Percentiles rank a stretch among this genome's conserved stretches.
Evolutionary conservation across 1,140 invertebrate genomes (phyloP).

Genomic region (Drosophila hydei): DNA sequence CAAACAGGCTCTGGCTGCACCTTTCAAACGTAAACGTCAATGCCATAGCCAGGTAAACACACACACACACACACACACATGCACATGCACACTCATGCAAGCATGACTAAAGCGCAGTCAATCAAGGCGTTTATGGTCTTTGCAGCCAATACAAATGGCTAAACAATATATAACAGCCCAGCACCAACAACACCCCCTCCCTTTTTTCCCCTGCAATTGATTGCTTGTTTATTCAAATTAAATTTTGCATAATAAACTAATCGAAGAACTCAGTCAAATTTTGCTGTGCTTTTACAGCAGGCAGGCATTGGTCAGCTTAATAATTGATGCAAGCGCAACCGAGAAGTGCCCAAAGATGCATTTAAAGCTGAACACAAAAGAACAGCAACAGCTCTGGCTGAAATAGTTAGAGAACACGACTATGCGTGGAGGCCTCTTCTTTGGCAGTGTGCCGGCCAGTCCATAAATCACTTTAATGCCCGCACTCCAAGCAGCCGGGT

Average conservation of each 20-base stretch:
- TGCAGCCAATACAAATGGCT: constrained; percentile 3
- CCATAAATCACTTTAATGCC: constrained; percentile 62
- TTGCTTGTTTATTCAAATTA: constrained; percentile 75
- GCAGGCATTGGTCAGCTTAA: constrained; percentile 50
- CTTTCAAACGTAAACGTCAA: constrained; percentile 9
- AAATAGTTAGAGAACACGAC: constrained; percentile 10
- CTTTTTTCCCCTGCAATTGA: constrained; percentile 19
- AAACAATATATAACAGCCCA: background rate
- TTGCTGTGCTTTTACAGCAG: constrained; percentile 23
- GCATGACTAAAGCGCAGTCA: background rate
- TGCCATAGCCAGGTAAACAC: constrained; percentile 11
- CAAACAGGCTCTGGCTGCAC: background rate
- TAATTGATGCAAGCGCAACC: constrained; percentile 65
- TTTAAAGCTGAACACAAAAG: constrained; percentile 53
- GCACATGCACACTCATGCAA: background rate
- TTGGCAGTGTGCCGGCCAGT: constrained; percentile 40
- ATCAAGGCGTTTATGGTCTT: constrained; percentile 1
- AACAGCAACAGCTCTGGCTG: constrained; percentile 27
- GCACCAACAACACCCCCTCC: background rate
- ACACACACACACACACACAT: constrained; percentile 7
- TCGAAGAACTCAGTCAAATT: constrained; percentile 42
- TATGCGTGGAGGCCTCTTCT: constrained; percentile 12
- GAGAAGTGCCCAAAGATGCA: constrained; percentile 50
- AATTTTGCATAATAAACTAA: constrained; percentile 76
- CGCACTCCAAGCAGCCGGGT: constrained; percentile 2